Evolutionary conservation across 2,888 invertebrate species (phyloP), one percentile per base, ranked within the genome.

Genomic region (Rhamnusium bicolor): DNA sequence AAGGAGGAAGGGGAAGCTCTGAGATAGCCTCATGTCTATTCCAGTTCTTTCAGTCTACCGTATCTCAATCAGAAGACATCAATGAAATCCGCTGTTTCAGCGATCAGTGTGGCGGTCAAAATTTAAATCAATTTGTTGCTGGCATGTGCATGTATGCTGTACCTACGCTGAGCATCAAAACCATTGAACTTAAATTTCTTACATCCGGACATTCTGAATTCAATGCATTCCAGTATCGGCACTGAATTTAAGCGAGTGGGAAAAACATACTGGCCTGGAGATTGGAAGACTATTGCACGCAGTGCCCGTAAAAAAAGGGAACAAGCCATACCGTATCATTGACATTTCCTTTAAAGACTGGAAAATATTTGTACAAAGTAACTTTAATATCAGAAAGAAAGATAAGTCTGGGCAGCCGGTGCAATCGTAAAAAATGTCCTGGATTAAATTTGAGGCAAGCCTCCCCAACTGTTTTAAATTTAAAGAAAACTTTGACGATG

Each of bases 41-140:
- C 10, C 3, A 51, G 16, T 51, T 16, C 8, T 51, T 51, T 10
- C 3, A 16, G 18, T 51, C 51, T n/a, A n/a, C n/a, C n/a, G n/a
- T n/a, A 1, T 16, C 18, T 4, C 51, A 14, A 24, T 24, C 24
- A 4, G 6, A 24, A 24, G 6, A 4, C 24, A 24, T 24, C 6
- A 24, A 2, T 6, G 6, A 24, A 4, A 24, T 24, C 24, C 6
- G 6, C 12, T 82, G 69, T 56, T 82, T 71, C 51, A 80, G 82
- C 66, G 82, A 81, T 60, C 56, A 81, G 62, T 81, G 80, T 60
- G 80, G 79, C 10, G 82, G 81, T 12, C 82, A 82, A 69, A 79
- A 82, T 53, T 67, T 80, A 3, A 81, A 82, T 47, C 74, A 83
- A 68, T 82, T 67, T 71, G 73, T 80, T n/a, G 77, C 77, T 8